Evolutionary conservation across 2,888 invertebrate genomes (phyloP).

Genomic region (Noctua pronuba): DNA sequence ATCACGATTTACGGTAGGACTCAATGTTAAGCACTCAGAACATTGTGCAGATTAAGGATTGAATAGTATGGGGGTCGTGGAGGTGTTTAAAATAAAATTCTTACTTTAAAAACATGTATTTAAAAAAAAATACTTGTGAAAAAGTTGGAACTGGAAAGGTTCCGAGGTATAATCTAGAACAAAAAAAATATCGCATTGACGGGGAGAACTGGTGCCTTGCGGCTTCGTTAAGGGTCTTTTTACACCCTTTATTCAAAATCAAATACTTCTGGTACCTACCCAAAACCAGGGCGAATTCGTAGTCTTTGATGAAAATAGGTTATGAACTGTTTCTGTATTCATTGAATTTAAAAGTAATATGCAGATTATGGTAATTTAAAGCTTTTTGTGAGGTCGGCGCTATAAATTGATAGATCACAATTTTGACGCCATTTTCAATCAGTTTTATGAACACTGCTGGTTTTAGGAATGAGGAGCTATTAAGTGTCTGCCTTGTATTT

Average conservation of each 20-base stretch:
- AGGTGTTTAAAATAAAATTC: too few species aligned
- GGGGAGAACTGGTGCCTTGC: too few species aligned
- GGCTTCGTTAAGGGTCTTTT: too few species aligned
- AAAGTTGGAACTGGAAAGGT: too few species aligned
- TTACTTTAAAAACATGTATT: too few species aligned
- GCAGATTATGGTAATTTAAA: slow-evolving; percentile 48
- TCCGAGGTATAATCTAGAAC: too few species aligned
- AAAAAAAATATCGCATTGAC: too few species aligned
- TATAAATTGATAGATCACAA: slow-evolving; percentile 43
- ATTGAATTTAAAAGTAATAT: slow-evolving; percentile 61
- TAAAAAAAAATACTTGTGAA: too few species aligned
- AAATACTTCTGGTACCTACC: slow-evolving; percentile 5
- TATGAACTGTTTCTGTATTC: slow-evolving; percentile 55
- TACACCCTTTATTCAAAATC: background rate
- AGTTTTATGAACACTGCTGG: slow-evolving; percentile 5
- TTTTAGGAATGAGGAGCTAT: background rate
- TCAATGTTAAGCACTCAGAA: too few species aligned
- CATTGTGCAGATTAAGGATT: too few species aligned
- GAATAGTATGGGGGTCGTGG: too few species aligned
- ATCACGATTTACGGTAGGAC: too few species aligned
- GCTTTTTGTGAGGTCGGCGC: slow-evolving; percentile 27
- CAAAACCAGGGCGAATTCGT: background rate
- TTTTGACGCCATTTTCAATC: slow-evolving; percentile 38
- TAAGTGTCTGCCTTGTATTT: background rate
- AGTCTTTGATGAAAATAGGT: slow-evolving; percentile 42